Percentiles rank a stretch among this genome's conserved stretches.
Conservation (phyloP, 2,113 vertebrate genomes). For the Sander vitreus region DNA sequence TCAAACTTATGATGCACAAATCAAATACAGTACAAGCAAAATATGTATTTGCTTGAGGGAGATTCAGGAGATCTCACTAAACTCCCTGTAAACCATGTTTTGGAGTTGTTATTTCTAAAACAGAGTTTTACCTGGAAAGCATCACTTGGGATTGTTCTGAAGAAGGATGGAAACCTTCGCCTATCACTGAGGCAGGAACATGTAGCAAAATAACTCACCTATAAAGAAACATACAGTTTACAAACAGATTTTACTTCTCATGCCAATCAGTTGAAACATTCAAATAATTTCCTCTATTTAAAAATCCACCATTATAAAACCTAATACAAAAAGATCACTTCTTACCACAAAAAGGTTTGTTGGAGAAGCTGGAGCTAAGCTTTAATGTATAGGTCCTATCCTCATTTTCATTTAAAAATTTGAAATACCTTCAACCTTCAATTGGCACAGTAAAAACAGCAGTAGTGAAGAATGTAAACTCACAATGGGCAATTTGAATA, state of each 20-base stretch:
- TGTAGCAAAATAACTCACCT: conserved; percentile 63
- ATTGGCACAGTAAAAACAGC: not conserved
- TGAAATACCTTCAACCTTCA: not conserved
- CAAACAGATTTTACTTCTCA: not conserved
- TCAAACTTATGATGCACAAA: not conserved
- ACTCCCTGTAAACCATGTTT: not conserved
- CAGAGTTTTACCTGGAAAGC: conserved; percentile 44
- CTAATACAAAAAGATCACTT: not conserved
- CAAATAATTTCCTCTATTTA: not conserved
- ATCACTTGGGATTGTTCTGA: conserved; percentile 58
- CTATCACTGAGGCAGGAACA: conserved; percentile 56
- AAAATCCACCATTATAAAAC: not conserved
- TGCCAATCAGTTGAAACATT: not conserved
- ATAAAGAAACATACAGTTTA: not conserved
- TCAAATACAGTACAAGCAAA: not conserved
- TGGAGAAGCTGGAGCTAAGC: not conserved
- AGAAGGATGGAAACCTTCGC: conserved; percentile 49
- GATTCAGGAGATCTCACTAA: not conserved
- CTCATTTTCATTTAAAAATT: not conserved
- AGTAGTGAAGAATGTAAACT: conserved; percentile 18
- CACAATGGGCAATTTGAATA: conserved; percentile 67
- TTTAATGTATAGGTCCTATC: not conserved
- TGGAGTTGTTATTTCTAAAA: not conserved
- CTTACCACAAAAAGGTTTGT: not conserved
- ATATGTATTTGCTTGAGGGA: not conserved